Evolutionary conservation across 2,888 invertebrate species (phyloP), one percentile per base, ranked within the genome.

Genomic region (Andrena bicolor): DNA sequence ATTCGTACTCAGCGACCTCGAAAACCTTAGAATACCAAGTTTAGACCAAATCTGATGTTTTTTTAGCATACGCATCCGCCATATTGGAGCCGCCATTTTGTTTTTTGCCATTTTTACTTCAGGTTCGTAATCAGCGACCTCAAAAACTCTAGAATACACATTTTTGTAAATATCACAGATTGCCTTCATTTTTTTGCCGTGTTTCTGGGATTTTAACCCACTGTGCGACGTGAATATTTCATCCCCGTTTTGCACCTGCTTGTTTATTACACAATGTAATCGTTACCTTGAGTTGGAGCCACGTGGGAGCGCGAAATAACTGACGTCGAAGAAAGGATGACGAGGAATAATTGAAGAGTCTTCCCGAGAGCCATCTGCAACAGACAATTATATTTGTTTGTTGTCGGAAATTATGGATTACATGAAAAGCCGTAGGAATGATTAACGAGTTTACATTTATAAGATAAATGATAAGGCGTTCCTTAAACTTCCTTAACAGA

Each of bases 311-410:
- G 81, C 77, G 92, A 90, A 85, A 92, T 90, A 76, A 91, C 91
- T 73, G 90, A 90, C 81, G 92, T 88, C 80, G 87, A 85, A 66
- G 91, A 88, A 65, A 91, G 82, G 75, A 91, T 88, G 82, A 89
- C 87, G 85, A 93, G 84, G 74, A 93, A 85, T 83, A 90, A 84
- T 88, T 89, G 90, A 66, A 91, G 80, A 85, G 83, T 86, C 83
- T 88, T 92, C 86, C 88, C 84, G 88, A 89, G 88, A 90, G 90
- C 88, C 93, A 94, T 93, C 93, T 94, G 92, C 60, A 92, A 93
- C 76, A 88, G 86, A 83, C 76, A 68, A 61, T 35, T 71, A 53
- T 13, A 76, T 81, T 41, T 49, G 28, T 53, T 77, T 23, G 10
- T 28, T 53, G 20, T 2, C 35, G 41, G 10, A 30, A 10, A 51